Evolutionary conservation across 2,888 invertebrate species (phyloP).

Genomic region (Meta bourneti): DNA sequence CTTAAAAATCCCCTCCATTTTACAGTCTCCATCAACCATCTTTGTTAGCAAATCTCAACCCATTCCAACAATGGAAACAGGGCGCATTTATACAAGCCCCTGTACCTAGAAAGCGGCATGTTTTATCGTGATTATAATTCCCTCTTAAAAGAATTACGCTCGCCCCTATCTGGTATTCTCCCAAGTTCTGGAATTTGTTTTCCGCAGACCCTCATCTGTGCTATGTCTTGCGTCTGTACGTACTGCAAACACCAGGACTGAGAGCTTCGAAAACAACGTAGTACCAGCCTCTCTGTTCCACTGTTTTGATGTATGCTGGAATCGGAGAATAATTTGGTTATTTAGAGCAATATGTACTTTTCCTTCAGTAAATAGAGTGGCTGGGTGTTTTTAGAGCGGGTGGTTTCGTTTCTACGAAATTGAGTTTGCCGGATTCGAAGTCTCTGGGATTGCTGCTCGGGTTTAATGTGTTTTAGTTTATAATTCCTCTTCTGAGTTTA

Average conservation of each 20-base stretch:
- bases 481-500: constrained; percentile 49
- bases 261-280: background rate
- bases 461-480: constrained; percentile 62
- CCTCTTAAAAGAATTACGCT: constrained; percentile 70
- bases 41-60: background rate
- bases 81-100: background rate
- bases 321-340: constrained; percentile 74
- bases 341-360: constrained; percentile 57
- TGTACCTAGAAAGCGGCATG: background rate
- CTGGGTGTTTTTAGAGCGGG: background rate
- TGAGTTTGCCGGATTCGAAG: constrained; percentile 25
- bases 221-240: constrained; percentile 57
- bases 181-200: constrained; percentile 72
- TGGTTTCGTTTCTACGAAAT: constrained; percentile 45
- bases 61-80: background rate
- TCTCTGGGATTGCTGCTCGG: background rate
- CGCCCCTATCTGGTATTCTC: constrained; percentile 47
- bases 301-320: constrained; percentile 63
- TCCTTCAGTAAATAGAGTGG: constrained; percentile 45
- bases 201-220: constrained; percentile 62
- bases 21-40: background rate
- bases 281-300: constrained; percentile 11
- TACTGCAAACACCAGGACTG: constrained; percentile 57
- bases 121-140: constrained; percentile 74
- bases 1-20: no score